A percentile compares a stretch with the other conserved stretches of the same genome.
These are phyloP conservation scores for Acanthisitta chloris DNA, from an alignment of 2,113 vertebrate species.

Conservation along the genomic window DNA sequence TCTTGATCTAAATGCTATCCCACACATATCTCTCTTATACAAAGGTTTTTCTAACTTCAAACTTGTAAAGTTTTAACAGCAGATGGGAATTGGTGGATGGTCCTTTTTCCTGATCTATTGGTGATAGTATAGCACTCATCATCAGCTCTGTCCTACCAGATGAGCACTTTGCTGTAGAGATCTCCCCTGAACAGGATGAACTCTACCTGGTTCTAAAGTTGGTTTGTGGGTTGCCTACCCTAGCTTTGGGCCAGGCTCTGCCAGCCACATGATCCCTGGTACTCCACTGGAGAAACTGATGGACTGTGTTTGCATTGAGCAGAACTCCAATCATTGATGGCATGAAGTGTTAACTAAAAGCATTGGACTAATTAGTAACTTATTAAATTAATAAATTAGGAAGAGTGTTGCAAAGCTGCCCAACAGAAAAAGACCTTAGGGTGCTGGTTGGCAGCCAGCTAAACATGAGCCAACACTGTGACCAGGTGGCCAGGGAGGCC, in stretches of 20 bases:
- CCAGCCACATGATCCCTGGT: accelerated
- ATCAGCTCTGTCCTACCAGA: neutral
- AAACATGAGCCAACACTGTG: neutral
- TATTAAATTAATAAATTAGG: neutral
- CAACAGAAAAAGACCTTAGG: neutral
- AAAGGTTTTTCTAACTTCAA: neutral
- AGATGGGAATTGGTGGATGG: neutral
- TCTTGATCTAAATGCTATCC: neutral
- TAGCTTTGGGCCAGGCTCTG: neutral
- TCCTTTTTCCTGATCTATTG: neutral
- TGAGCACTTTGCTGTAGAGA: neutral
- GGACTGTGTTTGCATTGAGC: accelerated
- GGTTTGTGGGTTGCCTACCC: neutral
- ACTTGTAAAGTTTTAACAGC: neutral
- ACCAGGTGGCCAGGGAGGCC: neutral
- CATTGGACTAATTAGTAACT: neutral
- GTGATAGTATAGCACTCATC: neutral
- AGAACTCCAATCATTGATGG: neutral
- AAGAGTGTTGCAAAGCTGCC: neutral
- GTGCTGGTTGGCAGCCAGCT: neutral
- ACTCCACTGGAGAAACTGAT: neutral
- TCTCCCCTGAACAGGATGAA: neutral
- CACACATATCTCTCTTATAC: neutral
- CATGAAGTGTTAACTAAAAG: neutral
- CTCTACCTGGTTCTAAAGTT: neutral